Conservation (phyloP, 1,140 invertebrate genomes). For the Megalopta genalis region DNA sequence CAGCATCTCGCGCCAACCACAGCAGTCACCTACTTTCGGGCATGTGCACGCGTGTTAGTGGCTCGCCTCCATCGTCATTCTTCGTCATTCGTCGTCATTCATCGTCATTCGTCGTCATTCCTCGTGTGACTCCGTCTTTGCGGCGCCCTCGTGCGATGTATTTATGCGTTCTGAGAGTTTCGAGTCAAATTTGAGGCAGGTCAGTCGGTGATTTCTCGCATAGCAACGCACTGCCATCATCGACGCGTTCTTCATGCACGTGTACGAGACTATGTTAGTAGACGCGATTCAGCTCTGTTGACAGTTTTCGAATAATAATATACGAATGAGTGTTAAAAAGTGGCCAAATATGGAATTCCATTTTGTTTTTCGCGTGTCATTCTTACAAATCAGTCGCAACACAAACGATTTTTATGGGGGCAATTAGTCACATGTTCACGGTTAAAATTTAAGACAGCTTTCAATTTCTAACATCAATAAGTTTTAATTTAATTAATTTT, state of each 20-base stretch:
- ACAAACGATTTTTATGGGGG: too few species aligned
- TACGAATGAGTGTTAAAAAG: too few species aligned
- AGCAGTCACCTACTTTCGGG: conserved; percentile 60
- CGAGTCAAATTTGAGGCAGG: conserved; percentile 42
- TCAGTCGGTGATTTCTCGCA: conserved; percentile 37
- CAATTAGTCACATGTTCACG: too few species aligned
- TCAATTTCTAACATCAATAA: too few species aligned
- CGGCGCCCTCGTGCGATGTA: conserved; percentile 15
- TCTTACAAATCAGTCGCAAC: too few species aligned
- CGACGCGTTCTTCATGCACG: neutral
- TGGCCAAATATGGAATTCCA: too few species aligned
- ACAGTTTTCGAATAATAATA: too few species aligned
- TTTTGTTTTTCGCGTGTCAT: too few species aligned
- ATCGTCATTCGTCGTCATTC: neutral
- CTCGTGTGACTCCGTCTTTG: conserved; percentile 23
- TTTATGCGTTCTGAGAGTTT: conserved; percentile 22
- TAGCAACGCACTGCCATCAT: neutral
- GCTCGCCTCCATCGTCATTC: conserved; percentile 22
- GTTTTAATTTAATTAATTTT: too few species aligned
- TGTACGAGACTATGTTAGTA: too few species aligned
- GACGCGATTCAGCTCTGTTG: too few species aligned
- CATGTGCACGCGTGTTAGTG: conserved; percentile 5
- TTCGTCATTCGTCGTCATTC: neutral
- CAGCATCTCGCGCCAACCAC: conserved; percentile 37
- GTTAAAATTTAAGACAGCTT: too few species aligned